A percentile compares a stretch with the other conserved stretches of the same genome.
Evolutionary conservation across 2,113 vertebrate species (phyloP).

Genomic region (Siniperca knerii): DNA sequence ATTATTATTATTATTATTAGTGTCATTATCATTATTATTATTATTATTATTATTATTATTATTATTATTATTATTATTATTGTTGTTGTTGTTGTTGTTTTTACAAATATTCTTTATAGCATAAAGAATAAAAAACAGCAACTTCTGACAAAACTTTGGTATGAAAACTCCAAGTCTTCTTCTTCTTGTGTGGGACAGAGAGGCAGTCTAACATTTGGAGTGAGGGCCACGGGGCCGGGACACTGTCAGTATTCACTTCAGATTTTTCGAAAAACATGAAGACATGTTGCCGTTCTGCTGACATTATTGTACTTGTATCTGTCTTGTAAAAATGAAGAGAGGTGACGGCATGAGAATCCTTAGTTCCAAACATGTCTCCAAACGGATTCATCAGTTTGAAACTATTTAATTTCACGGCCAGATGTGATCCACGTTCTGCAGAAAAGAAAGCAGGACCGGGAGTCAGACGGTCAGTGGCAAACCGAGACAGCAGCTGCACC

Average conservation of each 20-base stretch:
- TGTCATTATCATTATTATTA: too few species aligned
- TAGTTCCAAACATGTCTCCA: not conserved
- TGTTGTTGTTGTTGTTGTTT: not conserved
- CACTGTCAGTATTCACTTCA: not conserved
- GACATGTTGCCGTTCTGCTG: not conserved
- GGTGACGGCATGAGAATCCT: not conserved
- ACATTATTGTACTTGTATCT: not conserved
- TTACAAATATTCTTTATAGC: not conserved
- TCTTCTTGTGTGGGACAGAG: not conserved
- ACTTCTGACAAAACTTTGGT: not conserved
- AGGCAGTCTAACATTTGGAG: not conserved
- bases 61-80: not conserved
- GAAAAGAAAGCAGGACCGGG: not conserved
- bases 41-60: too few species aligned
- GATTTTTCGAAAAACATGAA: not conserved
- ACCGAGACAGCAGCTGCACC: conserved; percentile 37
- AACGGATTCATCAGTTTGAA: not conserved
- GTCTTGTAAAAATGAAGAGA: not conserved
- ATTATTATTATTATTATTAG: too few species aligned
- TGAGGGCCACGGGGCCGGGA: too few species aligned
- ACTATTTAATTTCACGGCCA: not conserved
- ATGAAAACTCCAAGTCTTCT: not conserved
- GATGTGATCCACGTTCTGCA: not conserved
- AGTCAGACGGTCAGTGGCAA: conserved; percentile 9
- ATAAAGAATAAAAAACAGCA: not conserved